These are phyloP conservation scores for Azorinus chamasolen DNA, from an alignment of 2,888 invertebrate genomes.

Conservation along the genomic window DNA sequence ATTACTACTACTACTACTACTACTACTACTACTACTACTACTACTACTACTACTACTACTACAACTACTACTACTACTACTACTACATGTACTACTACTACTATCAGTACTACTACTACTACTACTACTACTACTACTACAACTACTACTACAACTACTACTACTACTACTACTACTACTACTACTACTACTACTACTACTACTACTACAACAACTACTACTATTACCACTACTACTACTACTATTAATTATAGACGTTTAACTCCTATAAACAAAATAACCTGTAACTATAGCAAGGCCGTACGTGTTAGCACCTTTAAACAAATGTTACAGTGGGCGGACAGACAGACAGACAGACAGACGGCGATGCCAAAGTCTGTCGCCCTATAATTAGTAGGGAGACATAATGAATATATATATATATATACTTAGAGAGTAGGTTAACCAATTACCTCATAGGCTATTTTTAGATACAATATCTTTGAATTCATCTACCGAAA, in stretches of 20 bases:
- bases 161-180: conserved; percentile 3
- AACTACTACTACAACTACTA: neutral
- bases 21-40: conserved; percentile 1
- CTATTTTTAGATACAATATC: too few species aligned
- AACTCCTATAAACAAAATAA: neutral
- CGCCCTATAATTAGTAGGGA: too few species aligned
- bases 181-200: conserved; percentile 1
- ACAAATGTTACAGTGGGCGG: too few species aligned
- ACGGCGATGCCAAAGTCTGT: too few species aligned
- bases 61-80: neutral
- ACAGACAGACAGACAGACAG: too few species aligned
- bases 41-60: conserved; percentile 3
- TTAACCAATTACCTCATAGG: too few species aligned
- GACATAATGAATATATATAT: too few species aligned
- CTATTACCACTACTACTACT: neutral
- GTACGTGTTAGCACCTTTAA: neutral
- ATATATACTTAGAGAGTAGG: too few species aligned
- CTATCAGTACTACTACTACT: too few species aligned
- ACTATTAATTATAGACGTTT: neutral
- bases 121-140: too few species aligned
- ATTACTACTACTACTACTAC: neutral
- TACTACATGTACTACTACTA: too few species aligned
- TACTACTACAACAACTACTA: neutral
- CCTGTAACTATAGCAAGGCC: neutral
- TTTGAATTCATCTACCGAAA: too few species aligned